Evolutionary conservation across 2,113 vertebrate genomes (phyloP).

Genomic region (Paramisgurnus dabryanus): DNA sequence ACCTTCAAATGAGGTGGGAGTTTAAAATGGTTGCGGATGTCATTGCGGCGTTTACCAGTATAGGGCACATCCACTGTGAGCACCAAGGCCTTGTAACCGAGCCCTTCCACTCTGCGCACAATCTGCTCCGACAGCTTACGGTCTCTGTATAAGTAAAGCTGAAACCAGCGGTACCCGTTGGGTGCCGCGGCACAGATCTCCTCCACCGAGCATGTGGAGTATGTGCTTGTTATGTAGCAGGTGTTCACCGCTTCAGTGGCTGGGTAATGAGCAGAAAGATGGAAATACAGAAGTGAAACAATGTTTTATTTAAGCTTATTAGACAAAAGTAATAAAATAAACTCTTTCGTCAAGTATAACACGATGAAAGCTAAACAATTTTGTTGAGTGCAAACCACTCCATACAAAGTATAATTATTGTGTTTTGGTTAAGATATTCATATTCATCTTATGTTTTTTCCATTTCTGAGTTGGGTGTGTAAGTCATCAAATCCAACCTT

Average conservation of each 20-base stretch:
- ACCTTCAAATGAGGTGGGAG: conserved; percentile 81
- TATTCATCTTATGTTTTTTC: too few species aligned
- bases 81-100: conserved; percentile 89
- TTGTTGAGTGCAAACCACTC: too few species aligned
- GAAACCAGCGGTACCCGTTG: conserved; percentile 85
- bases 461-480: too few species aligned
- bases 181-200: conserved; percentile 83
- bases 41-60: conserved; percentile 81
- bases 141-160: conserved; percentile 88
- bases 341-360: too few species aligned
- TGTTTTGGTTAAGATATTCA: too few species aligned
- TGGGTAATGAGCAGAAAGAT: conserved; percentile 53
- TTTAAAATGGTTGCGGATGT: conserved; percentile 84
- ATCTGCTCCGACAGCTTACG: conserved; percentile 81
- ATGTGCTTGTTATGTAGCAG: conserved; percentile 89
- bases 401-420: too few species aligned
- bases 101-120: conserved; percentile 78
- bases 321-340: too few species aligned
- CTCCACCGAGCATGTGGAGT: conserved; percentile 85
- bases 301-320: too few species aligned
- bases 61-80: conserved; percentile 86
- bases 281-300: background rate
- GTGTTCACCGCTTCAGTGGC: conserved; percentile 79
- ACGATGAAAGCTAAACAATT: too few species aligned
- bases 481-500: too few species aligned